Conservation (phyloP, 2,888 invertebrate species). For the Drosophila vallismaia region DNA sequence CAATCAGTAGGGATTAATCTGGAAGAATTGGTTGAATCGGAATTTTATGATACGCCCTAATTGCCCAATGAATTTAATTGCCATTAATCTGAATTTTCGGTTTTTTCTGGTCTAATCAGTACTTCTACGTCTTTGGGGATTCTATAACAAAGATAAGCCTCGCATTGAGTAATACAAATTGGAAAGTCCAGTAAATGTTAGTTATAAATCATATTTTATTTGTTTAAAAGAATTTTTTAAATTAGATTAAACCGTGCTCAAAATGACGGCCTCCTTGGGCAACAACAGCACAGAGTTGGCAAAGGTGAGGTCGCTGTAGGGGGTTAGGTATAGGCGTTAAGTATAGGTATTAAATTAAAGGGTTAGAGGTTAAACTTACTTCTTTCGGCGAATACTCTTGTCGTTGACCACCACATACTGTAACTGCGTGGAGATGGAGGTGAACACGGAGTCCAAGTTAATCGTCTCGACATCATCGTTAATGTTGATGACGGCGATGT, state of each 20-base stretch:
- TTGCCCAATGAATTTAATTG: conserved; percentile 9
- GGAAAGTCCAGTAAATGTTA: background rate
- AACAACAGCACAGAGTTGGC: conserved; percentile 70
- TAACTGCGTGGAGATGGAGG: conserved; percentile 57
- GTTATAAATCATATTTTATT: background rate
- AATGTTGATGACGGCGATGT: conserved; percentile 85
- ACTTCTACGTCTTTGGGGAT: conserved; percentile 15
- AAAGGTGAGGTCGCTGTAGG: conserved; percentile 63
- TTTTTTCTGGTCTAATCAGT: conserved; percentile 27
- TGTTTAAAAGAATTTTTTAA: conserved; percentile 2
- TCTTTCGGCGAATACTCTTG: conserved; percentile 72
- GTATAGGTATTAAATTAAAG: no score
- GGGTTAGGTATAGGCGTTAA: background rate
- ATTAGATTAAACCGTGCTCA: conserved; percentile 62
- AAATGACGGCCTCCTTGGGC: conserved; percentile 81
- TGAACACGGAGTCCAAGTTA: conserved; percentile 79
- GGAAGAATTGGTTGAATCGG: conserved; percentile 2
- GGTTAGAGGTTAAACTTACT: conserved; percentile 54
- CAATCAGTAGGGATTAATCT: conserved; percentile 12
- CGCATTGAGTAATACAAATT: background rate
- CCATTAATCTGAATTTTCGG: conserved; percentile 9
- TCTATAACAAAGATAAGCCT: conserved; percentile 12
- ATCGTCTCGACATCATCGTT: conserved; percentile 80
- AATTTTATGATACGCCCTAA: conserved; percentile 13
- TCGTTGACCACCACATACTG: conserved; percentile 77